Base-by-base conservation (phyloP, 2,113 vertebrate species). In the Microtus richardsoni region DNA sequence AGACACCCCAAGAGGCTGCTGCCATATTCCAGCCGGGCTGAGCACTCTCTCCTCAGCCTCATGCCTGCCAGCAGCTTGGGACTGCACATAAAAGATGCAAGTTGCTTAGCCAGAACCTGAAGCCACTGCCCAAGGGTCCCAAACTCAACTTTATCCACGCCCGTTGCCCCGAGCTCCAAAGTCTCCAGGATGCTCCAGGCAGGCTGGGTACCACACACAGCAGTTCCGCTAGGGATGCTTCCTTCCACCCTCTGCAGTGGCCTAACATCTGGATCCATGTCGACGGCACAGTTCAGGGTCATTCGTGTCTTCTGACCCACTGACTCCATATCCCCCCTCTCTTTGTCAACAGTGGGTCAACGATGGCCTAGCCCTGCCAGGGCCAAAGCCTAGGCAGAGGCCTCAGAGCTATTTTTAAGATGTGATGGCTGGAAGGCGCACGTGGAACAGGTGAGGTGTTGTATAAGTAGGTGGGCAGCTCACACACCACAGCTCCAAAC, bases 381-480 rank as follows among this genome's bases (percentile, higher is more conserved):
- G 74, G 19, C 26, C 88, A 22, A 54, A 70, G 92, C 79, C 89
- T 4, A 1, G 30, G 30, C 19, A 28, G 80, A 47, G 73, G 92
- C 73, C 58, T 39, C 52, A 77, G 93, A 90, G 90, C 90, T 95
- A 82, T 96, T 97, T 94, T 82, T 28, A 89, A 97, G 82, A 33
- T 3, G 39, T 2, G 41, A 6, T 19, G 7, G 8, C 2, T 58
- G 91, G 62, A 22, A 70, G 4, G 52, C 33, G 26, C 4, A 0
- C 1, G 19, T 71, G 30, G 54, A 33, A 30, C 89, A 77, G 91
- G 83, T 13, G 41, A 66, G 21, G 54, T 8, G 7, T 4, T 58
- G 68, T n/a, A 2, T 71, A 60, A 58, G 8, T 21, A 22, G 82
- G n/a, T 78, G 2, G 82, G 89, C 52, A 78, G 82, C 36, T 16